Base-by-base conservation (phyloP, 2,888 invertebrate species). In the Phaonia tiefii region DNA sequence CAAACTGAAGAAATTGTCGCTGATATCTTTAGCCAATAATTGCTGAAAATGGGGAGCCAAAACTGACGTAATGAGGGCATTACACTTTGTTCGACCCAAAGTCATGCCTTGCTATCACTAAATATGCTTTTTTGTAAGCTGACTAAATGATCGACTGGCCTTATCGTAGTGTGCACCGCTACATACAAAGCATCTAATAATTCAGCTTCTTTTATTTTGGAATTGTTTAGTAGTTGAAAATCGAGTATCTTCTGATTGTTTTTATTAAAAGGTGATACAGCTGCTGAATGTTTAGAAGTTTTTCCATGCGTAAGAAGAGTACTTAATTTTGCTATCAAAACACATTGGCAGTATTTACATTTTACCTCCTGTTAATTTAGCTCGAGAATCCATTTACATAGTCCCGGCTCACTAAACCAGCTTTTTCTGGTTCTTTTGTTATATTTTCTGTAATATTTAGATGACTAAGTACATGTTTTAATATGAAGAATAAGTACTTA, bases 321-420 rank as follows among this genome's bases (percentile, higher is more conserved):
- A 13, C 42, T 56, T 26, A 75, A 4, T 51, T 66, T 75, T 46
- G 72, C 49, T 37, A 46, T 20, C n/a, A 79, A 58, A 20, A 17
- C 25, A 25, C 73, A 69, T 1, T 65, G 26, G 11, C 73, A 79
- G 51, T 63, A 79, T 54, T 79, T 79, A 31, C 78, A 73, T 17
- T 58, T 67, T 13, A 78, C 26, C 20, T 56, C 26, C 4, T 65
- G 37, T 0, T 54, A 42, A 46, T 56, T 56, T 44, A 56, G 1
- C 2, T 44, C 37, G 15, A 58, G n/a, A 56, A 77, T 31, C 71
- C 71, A 60, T 3, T 37, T 66, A 1, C 31, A 42, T 1, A 54
- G 63, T 31, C 54, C 65, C 0, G 39, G 25, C 20, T 65, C 63
- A 26, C 10, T 51, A 3, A 70, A 58, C 71, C 71, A 76, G 11